Conservation (phyloP, 2,113 vertebrate species). For the Solea solea region DNA sequence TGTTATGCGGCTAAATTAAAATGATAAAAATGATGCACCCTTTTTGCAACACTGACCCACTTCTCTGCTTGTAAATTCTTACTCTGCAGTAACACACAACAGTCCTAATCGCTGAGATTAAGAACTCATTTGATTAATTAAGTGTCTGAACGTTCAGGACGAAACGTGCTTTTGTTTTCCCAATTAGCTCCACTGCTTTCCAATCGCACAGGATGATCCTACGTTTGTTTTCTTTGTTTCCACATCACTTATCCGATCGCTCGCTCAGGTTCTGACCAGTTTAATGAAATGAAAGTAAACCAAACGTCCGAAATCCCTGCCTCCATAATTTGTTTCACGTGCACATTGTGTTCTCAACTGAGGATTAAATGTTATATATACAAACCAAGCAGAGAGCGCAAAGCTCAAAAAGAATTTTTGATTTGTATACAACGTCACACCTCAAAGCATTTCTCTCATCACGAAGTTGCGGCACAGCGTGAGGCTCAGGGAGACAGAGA, state of each 20-base stretch:
- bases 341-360: slow-evolving; percentile 15
- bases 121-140: slow-evolving; percentile 55
- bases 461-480: neutral
- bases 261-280: neutral
- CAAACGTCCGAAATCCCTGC: slow-evolving; percentile 12
- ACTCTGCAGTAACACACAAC: neutral
- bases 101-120: slow-evolving; percentile 57
- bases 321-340: slow-evolving; percentile 6
- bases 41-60: slow-evolving; percentile 31
- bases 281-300: neutral
- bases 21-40: slow-evolving; percentile 10
- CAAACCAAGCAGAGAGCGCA: neutral
- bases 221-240: neutral
- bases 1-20: slow-evolving; percentile 29
- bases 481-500: neutral
- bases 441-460: neutral
- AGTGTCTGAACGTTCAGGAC: slow-evolving; percentile 37
- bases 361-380: slow-evolving; percentile 17
- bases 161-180: slow-evolving; percentile 32
- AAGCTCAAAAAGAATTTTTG: neutral
- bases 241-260: neutral
- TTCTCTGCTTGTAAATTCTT: slow-evolving; percentile 3
- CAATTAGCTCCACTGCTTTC: slow-evolving; percentile 27
- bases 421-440: neutral
- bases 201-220: neutral